Conservation (phyloP, 1,140 invertebrate genomes). For the Drosophila lini region DNA sequence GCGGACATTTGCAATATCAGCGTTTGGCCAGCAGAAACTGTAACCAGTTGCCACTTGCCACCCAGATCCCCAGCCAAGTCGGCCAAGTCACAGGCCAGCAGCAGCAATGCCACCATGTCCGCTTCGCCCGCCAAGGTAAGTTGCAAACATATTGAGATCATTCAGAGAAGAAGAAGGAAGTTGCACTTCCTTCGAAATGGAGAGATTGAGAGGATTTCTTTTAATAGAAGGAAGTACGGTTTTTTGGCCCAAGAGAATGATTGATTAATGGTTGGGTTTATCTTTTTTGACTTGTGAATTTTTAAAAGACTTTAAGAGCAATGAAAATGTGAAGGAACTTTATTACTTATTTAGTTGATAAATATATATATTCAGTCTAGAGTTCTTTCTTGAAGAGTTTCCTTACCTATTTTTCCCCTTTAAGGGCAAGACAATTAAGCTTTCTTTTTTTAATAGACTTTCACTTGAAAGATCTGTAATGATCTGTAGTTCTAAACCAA, state of each 20-base stretch:
- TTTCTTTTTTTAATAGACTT: constrained; percentile 9
- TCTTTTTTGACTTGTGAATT: not conserved
- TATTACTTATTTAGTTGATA: too few relatives aligned
- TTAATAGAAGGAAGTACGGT: not conserved
- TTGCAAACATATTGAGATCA: not conserved
- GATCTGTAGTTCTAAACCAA: not conserved
- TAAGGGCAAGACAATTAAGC: not conserved
- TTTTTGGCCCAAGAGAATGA: not conserved
- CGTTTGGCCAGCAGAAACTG: constrained; percentile 55
- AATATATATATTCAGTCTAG: not conserved
- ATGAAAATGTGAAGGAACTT: not conserved
- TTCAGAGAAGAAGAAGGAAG: constrained; percentile 17
- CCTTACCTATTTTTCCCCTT: too few relatives aligned
- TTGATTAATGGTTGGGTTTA: constrained; percentile 4
- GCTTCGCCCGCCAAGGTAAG: constrained; percentile 71
- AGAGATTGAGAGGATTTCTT: constrained; percentile 7
- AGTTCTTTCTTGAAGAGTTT: not conserved
- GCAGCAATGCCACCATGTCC: constrained; percentile 77
- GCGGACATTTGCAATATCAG: constrained; percentile 76
- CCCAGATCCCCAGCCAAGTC: constrained; percentile 74
- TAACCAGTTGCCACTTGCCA: constrained; percentile 61
- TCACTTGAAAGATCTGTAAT: not conserved
- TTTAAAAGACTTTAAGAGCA: not conserved
- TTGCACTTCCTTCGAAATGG: not conserved
- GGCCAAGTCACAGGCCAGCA: constrained; percentile 68